Percentiles rank a stretch among this genome's conserved stretches.
These are phyloP conservation scores for Xenotilapia leptura DNA, from an alignment of 2,113 vertebrate genomes.

Conservation along the genomic window DNA sequence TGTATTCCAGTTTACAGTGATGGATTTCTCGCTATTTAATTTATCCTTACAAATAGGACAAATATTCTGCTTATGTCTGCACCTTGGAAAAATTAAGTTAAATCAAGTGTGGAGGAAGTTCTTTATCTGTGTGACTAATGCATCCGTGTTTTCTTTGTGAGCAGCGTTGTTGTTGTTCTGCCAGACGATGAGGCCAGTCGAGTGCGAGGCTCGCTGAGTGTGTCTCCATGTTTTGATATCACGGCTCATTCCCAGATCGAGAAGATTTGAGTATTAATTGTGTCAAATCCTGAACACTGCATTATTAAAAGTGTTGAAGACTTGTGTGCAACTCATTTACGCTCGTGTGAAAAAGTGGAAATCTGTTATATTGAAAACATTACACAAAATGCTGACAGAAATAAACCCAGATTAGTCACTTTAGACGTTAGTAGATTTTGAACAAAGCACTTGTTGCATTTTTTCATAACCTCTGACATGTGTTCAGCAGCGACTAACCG, in stretches of 20 bases:
- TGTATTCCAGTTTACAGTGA: not conserved
- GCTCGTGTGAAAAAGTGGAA: not conserved
- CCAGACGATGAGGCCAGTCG: not conserved
- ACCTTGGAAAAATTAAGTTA: conserved; percentile 22
- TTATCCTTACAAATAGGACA: not conserved
- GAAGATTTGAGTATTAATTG: not conserved
- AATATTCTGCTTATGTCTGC: conserved; percentile 28
- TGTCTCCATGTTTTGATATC: not conserved
- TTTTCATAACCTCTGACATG: not conserved
- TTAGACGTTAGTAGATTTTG: not conserved
- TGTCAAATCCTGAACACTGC: not conserved
- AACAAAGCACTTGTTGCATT: not conserved
- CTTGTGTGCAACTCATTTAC: not conserved
- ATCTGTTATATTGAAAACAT: not conserved
- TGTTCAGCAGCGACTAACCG: not conserved
- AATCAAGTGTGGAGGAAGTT: conserved; percentile 35
- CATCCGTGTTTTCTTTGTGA: not conserved
- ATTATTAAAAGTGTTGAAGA: not conserved
- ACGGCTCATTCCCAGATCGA: not conserved
- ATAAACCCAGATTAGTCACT: not conserved
- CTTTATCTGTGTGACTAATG: not conserved
- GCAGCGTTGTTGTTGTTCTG: not conserved
- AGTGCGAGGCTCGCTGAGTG: not conserved
- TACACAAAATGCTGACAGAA: not conserved
- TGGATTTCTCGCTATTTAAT: conserved; percentile 5